These are phyloP conservation scores for Hydrozoanthus tunicans DNA, from an alignment of 64 coral and sea anemone genomes.

Conservation along the genomic window DNA sequence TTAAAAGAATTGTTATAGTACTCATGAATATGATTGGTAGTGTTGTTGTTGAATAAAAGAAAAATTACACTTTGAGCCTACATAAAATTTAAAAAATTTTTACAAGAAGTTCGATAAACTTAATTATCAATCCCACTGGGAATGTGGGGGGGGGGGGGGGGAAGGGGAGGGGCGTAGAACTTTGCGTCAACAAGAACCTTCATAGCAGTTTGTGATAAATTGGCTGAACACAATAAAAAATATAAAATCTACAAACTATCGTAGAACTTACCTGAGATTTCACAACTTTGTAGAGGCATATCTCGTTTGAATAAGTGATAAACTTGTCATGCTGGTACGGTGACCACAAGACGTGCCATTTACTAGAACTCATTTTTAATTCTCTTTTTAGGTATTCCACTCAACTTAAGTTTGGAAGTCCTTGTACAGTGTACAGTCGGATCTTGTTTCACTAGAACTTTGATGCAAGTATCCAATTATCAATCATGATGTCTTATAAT, in stretches of 20 bases:
- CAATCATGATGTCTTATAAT: not conserved
- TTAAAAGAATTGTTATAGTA: too few species aligned
- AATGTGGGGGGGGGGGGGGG: too few species aligned
- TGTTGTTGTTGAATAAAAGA: too few species aligned
- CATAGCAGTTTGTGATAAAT: not conserved
- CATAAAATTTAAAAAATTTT: too few species aligned
- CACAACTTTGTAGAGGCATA: constrained; percentile 83
- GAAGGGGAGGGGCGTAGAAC: too few species aligned
- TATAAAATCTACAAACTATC: not conserved
- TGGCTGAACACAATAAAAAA: not conserved
- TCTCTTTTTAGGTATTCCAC: not conserved
- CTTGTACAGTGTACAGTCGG: not conserved
- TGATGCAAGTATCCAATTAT: not conserved
- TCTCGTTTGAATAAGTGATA: constrained; percentile 80
- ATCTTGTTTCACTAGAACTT: not conserved
- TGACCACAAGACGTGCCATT: constrained; percentile 89
- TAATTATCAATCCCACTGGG: too few species aligned
- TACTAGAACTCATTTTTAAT: constrained; percentile 53
- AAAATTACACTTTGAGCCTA: too few species aligned
- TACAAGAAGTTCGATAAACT: too few species aligned
- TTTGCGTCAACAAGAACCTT: too few species aligned
- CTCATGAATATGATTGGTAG: too few species aligned
- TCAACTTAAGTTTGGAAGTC: not conserved
- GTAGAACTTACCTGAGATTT: constrained; percentile 53
- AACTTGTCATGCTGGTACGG: constrained; percentile 84